Evolutionary conservation across 2,888 invertebrate species (phyloP), one percentile per base, ranked within the genome.

Genomic region (Erannis defoliaria): DNA sequence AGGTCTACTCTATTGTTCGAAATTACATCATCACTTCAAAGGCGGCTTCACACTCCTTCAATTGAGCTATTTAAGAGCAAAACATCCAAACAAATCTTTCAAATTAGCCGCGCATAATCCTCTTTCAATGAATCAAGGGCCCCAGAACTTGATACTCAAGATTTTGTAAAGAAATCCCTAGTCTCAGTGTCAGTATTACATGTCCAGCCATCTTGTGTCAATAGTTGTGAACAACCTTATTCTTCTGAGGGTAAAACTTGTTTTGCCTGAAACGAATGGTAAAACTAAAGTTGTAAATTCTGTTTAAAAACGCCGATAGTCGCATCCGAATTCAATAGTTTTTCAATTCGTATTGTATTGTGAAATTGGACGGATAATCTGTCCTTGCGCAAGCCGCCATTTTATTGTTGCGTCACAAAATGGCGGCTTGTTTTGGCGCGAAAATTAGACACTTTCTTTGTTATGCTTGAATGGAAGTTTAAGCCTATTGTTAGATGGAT

Each of bases 281-380:
- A 9, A 26, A 26, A 33, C 19, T 40, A 46, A 35, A 31, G 6
- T 50, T 50, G 62, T 55, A 16, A 14, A 35, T 6, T 4, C 9
- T 4, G 31, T 50, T 54, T 72, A 71, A 70, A 71, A 77, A 71
- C 46, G 70, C 80, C 78, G 78, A 72, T 82, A 80, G 79, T 84
- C 75, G 72, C 76, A 72, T 81, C 88, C 82, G 86, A 80, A 77
- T 85, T 81, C 70, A 74, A 80, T 74, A 77, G 85, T 78, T 80
- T 81, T 76, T 77, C 72, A 75, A 75, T 79, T 80, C 77, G 81
- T 80, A 82, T 81, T 81, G 80, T 76, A 51, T 79, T 79, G 79
- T 75, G 77, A 84, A 88, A 88, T 86, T 86, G 82, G 79, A 77
- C 73, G 86, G 79, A 79, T 88, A 82, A 86, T 85, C 85, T 73